These are phyloP conservation scores for Pseudorhiza aurosa DNA, from an alignment of 30 jellyfish, hydroid and myxozoan species.

Conservation along the genomic window DNA sequence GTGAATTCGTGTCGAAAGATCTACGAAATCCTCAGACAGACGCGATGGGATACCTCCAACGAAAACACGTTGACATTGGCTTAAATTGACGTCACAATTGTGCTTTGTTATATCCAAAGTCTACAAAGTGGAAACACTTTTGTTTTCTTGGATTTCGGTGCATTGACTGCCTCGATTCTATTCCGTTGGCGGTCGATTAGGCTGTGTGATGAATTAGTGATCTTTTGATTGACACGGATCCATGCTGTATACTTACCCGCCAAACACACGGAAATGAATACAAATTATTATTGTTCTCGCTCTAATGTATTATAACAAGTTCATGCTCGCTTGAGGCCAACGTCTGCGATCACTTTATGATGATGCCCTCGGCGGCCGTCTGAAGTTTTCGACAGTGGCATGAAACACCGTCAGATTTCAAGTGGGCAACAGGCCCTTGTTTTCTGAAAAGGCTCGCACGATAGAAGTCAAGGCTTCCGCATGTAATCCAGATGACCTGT, in stretches of 20 bases:
- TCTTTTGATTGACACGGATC: conserved; percentile 22
- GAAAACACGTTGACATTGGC: background rate
- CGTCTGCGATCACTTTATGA: no score
- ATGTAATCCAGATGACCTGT: conserved; percentile 36
- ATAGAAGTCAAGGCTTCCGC: no score
- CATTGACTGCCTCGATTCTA: conserved; percentile 1
- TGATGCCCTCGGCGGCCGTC: no score
- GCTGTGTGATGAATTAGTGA: conserved; percentile 40
- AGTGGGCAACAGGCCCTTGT: no score
- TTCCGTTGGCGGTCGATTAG: conserved; percentile 19
- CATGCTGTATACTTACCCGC: conserved; percentile 28
- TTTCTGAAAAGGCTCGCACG: no score
- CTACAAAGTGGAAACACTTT: conserved; percentile 13
- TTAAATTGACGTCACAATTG: background rate
- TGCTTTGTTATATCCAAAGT: background rate
- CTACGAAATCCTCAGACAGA: background rate
- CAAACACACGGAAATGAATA: conserved; percentile 54
- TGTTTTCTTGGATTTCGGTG: conserved; percentile 15
- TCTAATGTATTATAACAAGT: conserved; percentile 1
- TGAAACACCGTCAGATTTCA: no score
- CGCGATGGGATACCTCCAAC: background rate
- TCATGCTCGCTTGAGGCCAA: conserved; percentile 42
- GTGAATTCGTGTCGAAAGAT: background rate
- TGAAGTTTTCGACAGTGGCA: no score
- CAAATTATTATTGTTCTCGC: background rate